A percentile compares a stretch with the other conserved stretches of the same genome.
Conservation (phyloP, 2,113 vertebrate genomes). For the Fregetta grallaria region DNA sequence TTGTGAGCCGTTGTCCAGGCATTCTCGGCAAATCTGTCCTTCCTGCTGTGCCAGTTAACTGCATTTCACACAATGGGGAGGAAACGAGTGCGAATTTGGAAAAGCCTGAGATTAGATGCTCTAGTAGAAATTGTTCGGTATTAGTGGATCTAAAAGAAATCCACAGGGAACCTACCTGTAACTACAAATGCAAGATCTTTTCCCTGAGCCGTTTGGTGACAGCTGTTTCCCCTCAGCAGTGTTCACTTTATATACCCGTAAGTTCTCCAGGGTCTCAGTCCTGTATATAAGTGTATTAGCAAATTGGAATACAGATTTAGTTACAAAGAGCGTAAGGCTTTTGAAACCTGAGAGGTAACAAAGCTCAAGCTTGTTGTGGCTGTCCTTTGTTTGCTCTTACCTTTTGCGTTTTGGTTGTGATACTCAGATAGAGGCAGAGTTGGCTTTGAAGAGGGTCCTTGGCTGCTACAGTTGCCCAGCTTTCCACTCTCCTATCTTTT, state of each 20-base stretch:
- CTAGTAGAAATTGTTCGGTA: background rate
- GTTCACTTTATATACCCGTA: background rate
- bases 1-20: background rate
- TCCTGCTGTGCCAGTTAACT: background rate
- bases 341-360: background rate
- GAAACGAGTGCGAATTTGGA: background rate
- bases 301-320: background rate
- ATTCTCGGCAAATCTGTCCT: background rate
- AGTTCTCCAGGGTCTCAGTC: background rate
- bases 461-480: background rate
- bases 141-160: background rate
- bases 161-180: background rate
- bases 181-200: background rate
- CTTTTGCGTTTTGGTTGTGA: background rate
- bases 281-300: background rate
- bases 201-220: fast-evolving
- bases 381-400: background rate
- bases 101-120: background rate
- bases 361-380: background rate
- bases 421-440: background rate
- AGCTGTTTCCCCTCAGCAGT: background rate
- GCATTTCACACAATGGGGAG: background rate
- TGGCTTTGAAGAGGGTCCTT: background rate
- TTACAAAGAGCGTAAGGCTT: background rate
- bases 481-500: background rate